Conservation (phyloP, 1,140 invertebrate species). For the Cyphomyrmex costatus region DNA sequence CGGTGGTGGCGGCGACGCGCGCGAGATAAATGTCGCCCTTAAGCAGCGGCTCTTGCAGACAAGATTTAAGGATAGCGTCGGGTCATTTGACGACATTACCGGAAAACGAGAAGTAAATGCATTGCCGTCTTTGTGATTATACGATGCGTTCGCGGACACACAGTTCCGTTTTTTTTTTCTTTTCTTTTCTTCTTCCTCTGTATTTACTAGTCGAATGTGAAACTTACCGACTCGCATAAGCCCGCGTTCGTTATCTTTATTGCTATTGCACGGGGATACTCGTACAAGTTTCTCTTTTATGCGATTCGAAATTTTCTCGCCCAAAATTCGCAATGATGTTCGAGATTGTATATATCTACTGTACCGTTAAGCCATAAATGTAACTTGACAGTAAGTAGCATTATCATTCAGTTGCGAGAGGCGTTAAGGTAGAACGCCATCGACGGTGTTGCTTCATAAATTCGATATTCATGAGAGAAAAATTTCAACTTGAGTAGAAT, state of each 20-base stretch:
- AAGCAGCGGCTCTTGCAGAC: slow-evolving; percentile 69
- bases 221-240: slow-evolving; percentile 34
- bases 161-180: no score
- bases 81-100: slow-evolving; percentile 70
- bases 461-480: slow-evolving; percentile 50
- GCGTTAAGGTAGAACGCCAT: slow-evolving; percentile 1
- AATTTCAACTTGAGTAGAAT: slow-evolving; percentile 52
- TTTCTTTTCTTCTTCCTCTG: neutral
- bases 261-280: neutral
- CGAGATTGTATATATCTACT: neutral
- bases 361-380: slow-evolving; percentile 31
- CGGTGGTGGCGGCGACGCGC: slow-evolving; percentile 60
- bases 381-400: slow-evolving; percentile 38
- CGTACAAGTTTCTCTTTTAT: slow-evolving; percentile 21
- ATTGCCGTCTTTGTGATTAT: slow-evolving; percentile 64
- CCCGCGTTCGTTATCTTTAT: slow-evolving; percentile 48
- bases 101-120: slow-evolving; percentile 74
- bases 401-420: slow-evolving; percentile 24
- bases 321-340: slow-evolving; percentile 42
- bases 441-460: slow-evolving; percentile 37
- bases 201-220: slow-evolving; percentile 28
- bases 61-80: slow-evolving; percentile 70
- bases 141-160: neutral
- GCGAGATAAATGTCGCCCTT: slow-evolving; percentile 77
- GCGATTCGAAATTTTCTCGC: slow-evolving; percentile 15